phyloP scores from a whole-genome alignment of 2,888 invertebrate species.

The Meghimatium bilineatum region DNA sequence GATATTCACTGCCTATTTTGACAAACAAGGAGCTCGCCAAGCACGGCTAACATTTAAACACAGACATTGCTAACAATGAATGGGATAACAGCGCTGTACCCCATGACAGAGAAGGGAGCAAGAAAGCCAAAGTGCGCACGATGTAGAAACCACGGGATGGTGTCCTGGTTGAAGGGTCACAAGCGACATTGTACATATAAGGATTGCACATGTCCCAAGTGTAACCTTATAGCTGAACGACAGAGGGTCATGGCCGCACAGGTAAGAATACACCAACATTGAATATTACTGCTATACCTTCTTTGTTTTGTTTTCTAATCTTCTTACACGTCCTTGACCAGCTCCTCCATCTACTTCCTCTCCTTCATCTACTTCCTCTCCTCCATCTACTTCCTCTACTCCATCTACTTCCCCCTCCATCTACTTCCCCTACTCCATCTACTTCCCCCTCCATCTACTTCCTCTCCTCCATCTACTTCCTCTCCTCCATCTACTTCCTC shows the following conservation, averaged over 20 bases:
- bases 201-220: slow-evolving; percentile 94
- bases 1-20: no score
- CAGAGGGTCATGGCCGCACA: slow-evolving; percentile 98
- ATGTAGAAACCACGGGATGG: slow-evolving; percentile 95
- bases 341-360: no score
- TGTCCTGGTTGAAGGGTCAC: slow-evolving; percentile 95
- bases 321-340: neutral
- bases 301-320: no score
- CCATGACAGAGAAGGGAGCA: slow-evolving; percentile 81
- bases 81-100: slow-evolving; percentile 66
- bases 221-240: slow-evolving; percentile 94
- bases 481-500: no score
- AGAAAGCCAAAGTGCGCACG: slow-evolving; percentile 94
- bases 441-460: no score
- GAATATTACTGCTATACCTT: no score
- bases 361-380: no score
- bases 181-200: slow-evolving; percentile 95
- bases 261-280: slow-evolving; percentile 68
- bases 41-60: neutral
- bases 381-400: no score
- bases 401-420: no score
- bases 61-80: slow-evolving; percentile 50
- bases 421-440: no score
- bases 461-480: no score
- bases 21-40: no score